phyloP scores from a whole-genome alignment of 2,113 vertebrate genomes.

The Cynopterus brachyotis region DNA sequence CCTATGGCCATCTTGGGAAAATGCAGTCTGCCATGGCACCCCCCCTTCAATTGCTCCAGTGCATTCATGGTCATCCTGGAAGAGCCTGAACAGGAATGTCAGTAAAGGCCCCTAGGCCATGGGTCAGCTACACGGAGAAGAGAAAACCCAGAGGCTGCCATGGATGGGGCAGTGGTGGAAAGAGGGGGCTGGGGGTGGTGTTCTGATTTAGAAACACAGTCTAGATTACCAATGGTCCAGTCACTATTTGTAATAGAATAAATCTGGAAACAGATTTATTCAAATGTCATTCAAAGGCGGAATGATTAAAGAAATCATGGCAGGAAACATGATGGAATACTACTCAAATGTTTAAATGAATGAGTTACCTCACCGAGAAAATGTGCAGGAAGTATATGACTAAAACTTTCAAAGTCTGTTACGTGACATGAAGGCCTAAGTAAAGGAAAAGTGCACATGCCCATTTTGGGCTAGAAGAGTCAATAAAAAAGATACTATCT shows the following conservation, averaged over 20 bases:
- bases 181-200: not conserved
- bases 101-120: not conserved
- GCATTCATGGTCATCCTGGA: not conserved
- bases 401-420: not conserved
- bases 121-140: not conserved
- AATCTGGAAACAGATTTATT: slow-evolving; percentile 43
- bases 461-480: not conserved
- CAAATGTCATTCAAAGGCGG: not conserved
- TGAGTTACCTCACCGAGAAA: slow-evolving; percentile 7
- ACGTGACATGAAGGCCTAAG: not conserved
- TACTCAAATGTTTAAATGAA: not conserved
- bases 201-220: not conserved
- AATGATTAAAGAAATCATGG: not conserved
- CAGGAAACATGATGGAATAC: not conserved
- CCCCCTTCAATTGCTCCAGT: not conserved
- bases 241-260: not conserved
- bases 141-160: not conserved
- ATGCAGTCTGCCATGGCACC: not conserved
- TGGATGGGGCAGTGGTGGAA: not conserved
- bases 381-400: not conserved
- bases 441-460: not conserved
- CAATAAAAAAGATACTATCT: slow-evolving; percentile 17
- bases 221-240: no score
- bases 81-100: not conserved
- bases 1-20: not conserved